These are phyloP conservation scores for Cinclus cinclus DNA, from an alignment of 2,113 vertebrate genomes.

Conservation along the genomic window DNA sequence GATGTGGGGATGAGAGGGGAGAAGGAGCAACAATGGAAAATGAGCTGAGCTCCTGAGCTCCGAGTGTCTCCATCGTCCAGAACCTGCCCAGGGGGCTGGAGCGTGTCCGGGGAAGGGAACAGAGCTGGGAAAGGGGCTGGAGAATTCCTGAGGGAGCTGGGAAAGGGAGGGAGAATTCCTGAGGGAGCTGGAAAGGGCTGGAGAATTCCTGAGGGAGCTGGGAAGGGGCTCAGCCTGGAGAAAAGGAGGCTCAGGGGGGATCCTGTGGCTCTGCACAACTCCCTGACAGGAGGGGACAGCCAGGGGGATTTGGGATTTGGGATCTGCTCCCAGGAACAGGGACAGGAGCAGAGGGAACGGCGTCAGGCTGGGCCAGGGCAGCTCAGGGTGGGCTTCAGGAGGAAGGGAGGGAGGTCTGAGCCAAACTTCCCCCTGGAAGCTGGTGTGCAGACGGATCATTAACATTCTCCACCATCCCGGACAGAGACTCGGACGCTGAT, in stretches of 20 bases:
- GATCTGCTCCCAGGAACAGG: not conserved
- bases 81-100: not conserved
- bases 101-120: accelerated
- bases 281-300: not conserved
- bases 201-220: not conserved
- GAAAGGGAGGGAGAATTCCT: not conserved
- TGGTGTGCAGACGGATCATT: not conserved
- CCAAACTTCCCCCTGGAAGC: not conserved
- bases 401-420: not conserved
- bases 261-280: not conserved
- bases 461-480: not conserved
- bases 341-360: not conserved
- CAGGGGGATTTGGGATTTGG: not conserved
- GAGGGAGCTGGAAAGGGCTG: not conserved
- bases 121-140: not conserved
- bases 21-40: not conserved
- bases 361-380: not conserved
- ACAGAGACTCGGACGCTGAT: not conserved
- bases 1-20: not conserved
- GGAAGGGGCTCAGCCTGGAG: not conserved
- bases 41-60: not conserved
- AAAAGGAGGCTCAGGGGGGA: not conserved
- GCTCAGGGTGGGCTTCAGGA: accelerated
- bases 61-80: accelerated
- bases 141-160: not conserved